These are phyloP conservation scores for Simalia tracyae DNA, from an alignment of 2,797 vertebrate genomes.

Conservation along the genomic window DNA sequence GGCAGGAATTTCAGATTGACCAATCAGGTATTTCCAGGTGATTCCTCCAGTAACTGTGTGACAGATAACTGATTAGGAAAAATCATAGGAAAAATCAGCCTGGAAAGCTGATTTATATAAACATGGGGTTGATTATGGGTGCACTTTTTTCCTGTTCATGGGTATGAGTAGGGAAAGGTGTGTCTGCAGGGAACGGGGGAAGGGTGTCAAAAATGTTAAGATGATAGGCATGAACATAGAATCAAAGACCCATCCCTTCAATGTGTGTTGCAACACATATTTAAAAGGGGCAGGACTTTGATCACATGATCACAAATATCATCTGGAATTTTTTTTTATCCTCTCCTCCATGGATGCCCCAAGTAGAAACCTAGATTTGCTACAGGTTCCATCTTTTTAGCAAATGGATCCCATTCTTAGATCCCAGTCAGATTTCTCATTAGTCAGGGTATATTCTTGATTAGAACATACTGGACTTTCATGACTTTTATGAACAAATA, in stretches of 20 bases:
- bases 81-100: neutral
- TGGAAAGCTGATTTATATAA: neutral
- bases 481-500: neutral
- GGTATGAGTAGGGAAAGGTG: neutral
- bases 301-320: neutral
- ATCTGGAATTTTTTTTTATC: too few species aligned
- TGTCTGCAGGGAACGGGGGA: too few species aligned
- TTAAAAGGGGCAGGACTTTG: neutral
- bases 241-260: neutral
- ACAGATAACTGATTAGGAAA: neutral
- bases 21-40: neutral
- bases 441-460: neutral
- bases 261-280: neutral
- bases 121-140: neutral
- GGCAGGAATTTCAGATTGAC: neutral
- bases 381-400: neutral
- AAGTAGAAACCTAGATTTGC: neutral
- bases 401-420: neutral
- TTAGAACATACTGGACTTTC: neutral
- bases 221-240: neutral
- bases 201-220: neutral
- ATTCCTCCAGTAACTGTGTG: neutral
- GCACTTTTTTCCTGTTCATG: neutral
- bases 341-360: neutral
- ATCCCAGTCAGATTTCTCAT: neutral